Evolutionary conservation across 2,113 vertebrate species (phyloP), one percentile per base, ranked within the genome.

Genomic region (Varanus komodoensis): DNA sequence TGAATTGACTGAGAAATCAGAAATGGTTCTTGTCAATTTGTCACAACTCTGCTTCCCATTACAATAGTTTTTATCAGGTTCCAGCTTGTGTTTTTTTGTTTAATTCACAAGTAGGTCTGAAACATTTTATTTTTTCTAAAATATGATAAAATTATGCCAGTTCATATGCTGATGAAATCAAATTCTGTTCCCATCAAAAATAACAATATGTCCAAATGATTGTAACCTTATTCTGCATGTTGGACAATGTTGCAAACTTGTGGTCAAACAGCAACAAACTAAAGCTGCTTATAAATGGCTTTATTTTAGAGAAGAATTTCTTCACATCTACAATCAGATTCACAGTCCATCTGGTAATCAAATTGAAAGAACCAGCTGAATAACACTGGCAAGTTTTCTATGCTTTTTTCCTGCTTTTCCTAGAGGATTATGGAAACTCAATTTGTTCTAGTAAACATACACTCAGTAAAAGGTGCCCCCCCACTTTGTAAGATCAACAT

Each of bases 261-360:
- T 73, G 94, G 94, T 96, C 0, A 0, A 93, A 77, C 54, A 86
- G 12, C 91, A 96, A 94, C 92, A 95, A 90, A 61, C 50, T 52
- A 61, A 0, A 92, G 89, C 90, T 93, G 89, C 91, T 73, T 84
- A 86, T 91, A 96, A 96, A 95, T 93, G 95, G 50, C 68, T 96
- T 92, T 93, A 96, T 90, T 94, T 96, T 88, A 94, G 89, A 91
- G 79, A 95, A 74, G 95, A 96, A 95, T 92, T 91, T 88, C 86
- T 94, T 92, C 80, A 89, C 75, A 94, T 91, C 61, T 94, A 89
- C 94, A 93, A 93, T 32, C 91, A 74, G 80, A 67, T 93, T 96
- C 89, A 89, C 38, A 81, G 94, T 91, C 85, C 92, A 71, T 90
- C 57, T 74, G 0, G 91, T 91, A 93, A 94, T 92, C 92, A 95